phyloP scores from a whole-genome alignment of 2,888 invertebrate genomes.

The Ferrisia virgata region DNA sequence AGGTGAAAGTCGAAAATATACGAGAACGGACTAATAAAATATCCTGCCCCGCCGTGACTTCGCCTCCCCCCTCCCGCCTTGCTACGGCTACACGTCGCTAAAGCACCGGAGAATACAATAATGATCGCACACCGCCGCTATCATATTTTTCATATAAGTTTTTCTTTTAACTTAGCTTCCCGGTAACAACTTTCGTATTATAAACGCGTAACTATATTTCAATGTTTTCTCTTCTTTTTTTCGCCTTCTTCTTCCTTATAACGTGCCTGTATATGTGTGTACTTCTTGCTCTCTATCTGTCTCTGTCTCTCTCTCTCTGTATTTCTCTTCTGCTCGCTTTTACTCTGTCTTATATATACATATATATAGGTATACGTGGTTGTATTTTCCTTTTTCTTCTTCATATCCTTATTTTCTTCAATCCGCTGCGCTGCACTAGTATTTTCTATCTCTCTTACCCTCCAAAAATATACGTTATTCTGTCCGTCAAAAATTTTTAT shows the following conservation, averaged over 20 bases:
- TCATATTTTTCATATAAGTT: conserved; percentile 43
- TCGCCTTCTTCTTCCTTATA: background rate
- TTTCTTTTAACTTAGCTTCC: conserved; percentile 34
- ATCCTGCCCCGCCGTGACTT: background rate
- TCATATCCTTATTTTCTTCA: background rate
- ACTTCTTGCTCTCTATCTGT: background rate
- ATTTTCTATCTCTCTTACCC: background rate
- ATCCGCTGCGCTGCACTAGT: background rate
- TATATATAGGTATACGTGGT: no score
- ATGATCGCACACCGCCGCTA: conserved; percentile 43
- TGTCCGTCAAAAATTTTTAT: conserved; percentile 37
- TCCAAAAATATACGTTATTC: background rate
- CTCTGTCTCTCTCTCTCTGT: background rate
- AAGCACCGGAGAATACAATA: conserved; percentile 41
- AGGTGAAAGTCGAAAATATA: conserved; percentile 43
- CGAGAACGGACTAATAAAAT: conserved; percentile 44
- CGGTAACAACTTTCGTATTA: conserved; percentile 44
- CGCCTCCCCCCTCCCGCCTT: background rate
- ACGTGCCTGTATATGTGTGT: background rate
- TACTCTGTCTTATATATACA: background rate
- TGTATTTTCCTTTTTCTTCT: background rate
- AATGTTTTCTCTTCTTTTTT: background rate
- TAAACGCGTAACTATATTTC: conserved; percentile 42
- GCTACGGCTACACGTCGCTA: background rate
- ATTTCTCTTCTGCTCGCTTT: background rate